Percentiles rank a stretch among this genome's conserved stretches.
Conservation (phyloP, 2,113 vertebrate species). For the Atlantisia rogersi region DNA sequence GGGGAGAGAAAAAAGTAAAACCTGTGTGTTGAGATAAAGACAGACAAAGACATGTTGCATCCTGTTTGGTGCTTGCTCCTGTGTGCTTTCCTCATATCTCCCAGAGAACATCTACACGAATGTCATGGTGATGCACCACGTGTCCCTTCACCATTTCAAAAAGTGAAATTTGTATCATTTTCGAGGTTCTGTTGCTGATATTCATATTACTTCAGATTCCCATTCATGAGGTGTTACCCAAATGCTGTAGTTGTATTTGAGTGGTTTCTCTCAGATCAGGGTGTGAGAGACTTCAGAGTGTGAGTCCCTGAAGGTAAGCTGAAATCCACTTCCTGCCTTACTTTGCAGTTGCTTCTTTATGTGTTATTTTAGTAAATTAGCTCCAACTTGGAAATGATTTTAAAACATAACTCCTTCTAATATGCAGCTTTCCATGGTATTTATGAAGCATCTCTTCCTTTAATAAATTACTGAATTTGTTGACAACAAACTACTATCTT, state of each 20-base stretch:
- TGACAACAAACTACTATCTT: background rate
- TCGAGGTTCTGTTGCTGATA: background rate
- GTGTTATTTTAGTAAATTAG: background rate
- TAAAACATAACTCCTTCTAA: background rate
- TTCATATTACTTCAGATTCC: background rate
- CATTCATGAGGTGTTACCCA: background rate
- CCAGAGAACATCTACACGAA: background rate
- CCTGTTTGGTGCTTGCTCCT: background rate
- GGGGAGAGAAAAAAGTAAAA: too few relatives aligned
- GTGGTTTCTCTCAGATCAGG: background rate
- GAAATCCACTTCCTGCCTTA: background rate
- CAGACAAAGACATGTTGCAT: background rate
- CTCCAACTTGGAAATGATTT: background rate
- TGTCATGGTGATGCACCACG: accelerated
- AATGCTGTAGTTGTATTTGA: background rate
- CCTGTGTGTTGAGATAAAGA: too few relatives aligned
- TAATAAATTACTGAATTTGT: background rate
- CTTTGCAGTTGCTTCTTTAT: background rate
- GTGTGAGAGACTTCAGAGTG: background rate
- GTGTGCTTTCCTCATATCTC: accelerated
- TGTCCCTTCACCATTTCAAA: background rate
- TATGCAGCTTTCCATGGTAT: background rate
- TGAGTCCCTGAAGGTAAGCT: background rate
- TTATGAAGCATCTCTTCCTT: background rate
- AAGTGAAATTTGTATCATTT: background rate